Evolutionary conservation across 2,797 vertebrate genomes (phyloP).

Genomic region (Myotis daubentonii): DNA sequence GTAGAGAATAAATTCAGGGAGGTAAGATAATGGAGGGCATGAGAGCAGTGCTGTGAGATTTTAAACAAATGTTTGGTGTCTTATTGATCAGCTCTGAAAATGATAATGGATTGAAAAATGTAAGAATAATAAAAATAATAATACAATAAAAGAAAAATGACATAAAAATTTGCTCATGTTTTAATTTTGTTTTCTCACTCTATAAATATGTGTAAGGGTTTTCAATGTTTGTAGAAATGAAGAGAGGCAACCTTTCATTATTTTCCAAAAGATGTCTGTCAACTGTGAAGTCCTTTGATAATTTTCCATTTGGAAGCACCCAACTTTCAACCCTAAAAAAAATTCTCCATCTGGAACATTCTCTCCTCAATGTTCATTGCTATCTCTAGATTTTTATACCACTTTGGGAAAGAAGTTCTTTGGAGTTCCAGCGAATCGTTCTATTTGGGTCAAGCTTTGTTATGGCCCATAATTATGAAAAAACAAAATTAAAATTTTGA

Average conservation of each 20-base stretch:
- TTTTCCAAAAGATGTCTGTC: background rate
- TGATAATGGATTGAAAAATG: background rate
- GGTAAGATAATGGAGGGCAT: background rate
- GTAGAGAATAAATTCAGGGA: background rate
- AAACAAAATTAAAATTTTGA: slow-evolving; percentile 5
- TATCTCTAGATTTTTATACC: background rate
- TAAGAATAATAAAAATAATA: background rate
- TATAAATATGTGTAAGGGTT: background rate
- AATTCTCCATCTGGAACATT: background rate
- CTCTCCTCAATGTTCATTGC: background rate
- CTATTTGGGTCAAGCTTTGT: background rate
- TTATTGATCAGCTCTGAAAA: background rate
- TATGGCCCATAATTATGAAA: background rate
- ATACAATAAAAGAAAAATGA: background rate
- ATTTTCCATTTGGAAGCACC: background rate
- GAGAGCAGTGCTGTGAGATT: background rate
- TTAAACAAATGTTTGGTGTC: background rate
- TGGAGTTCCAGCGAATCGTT: background rate
- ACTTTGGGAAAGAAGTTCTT: background rate
- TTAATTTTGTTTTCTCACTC: background rate
- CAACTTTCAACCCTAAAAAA: background rate
- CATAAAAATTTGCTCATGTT: background rate
- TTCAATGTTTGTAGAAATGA: background rate
- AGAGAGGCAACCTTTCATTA: background rate
- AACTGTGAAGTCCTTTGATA: background rate